phyloP scores from a whole-genome alignment of 2,888 invertebrate species.

The Cloeon dipterum region DNA sequence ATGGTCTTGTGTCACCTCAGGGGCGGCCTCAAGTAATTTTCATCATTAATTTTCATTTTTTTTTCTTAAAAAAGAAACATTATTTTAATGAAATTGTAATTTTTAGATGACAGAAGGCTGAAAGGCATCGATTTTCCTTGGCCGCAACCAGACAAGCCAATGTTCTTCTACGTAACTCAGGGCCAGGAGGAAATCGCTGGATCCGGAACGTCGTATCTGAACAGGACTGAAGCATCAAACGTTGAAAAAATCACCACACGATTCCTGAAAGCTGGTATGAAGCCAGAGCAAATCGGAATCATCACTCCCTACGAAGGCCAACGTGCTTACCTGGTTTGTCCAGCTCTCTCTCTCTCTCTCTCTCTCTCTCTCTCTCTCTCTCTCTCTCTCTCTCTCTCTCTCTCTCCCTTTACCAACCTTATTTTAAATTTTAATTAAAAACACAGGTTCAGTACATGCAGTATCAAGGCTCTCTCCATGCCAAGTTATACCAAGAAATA shows the following conservation, averaged over 20 bases:
- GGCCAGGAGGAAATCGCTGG: slow-evolving; percentile 98
- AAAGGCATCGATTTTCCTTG: slow-evolving; percentile 89
- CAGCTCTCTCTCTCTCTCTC: not conserved
- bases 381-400: not conserved
- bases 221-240: slow-evolving; percentile 94
- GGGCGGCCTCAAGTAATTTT: too few relatives aligned
- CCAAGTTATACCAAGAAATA: slow-evolving; percentile 92
- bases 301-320: slow-evolving; percentile 99
- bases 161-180: slow-evolving; percentile 97
- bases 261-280: slow-evolving; percentile 82
- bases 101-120: slow-evolving; percentile 77
- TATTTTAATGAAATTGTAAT: too few relatives aligned
- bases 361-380: too few relatives aligned
- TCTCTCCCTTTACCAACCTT: not conserved
- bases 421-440: not conserved
- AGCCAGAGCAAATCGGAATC: slow-evolving; percentile 95
- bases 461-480: slow-evolving; percentile 89
- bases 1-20: too few relatives aligned
- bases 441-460: slow-evolving; percentile 78
- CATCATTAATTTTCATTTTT: too few relatives aligned
- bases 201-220: slow-evolving; percentile 94
- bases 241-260: slow-evolving; percentile 95
- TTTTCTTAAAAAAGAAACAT: too few relatives aligned
- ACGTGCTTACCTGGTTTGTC: slow-evolving; percentile 62
- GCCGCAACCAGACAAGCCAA: slow-evolving; percentile 89